A percentile compares a stretch with the other conserved stretches of the same genome.
phyloP scores from a whole-genome alignment of 2,797 vertebrate genomes.

The Ctenopoma kingsleyae region DNA sequence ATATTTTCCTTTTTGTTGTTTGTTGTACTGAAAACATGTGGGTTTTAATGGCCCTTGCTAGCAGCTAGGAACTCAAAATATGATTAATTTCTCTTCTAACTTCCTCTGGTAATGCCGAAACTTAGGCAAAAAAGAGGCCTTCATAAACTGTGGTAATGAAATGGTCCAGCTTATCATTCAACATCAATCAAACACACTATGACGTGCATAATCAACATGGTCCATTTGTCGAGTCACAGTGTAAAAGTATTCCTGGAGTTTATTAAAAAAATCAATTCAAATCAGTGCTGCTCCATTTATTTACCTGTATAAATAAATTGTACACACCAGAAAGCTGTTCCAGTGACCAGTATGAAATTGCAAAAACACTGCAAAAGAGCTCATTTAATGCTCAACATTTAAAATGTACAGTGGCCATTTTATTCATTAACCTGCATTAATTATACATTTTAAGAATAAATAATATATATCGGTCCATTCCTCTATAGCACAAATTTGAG shows the following conservation, averaged over 20 bases:
- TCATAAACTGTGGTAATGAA: constrained; percentile 3
- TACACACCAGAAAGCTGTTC: neutral
- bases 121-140: neutral
- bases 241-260: constrained; percentile 8
- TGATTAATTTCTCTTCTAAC: neutral
- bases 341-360: neutral
- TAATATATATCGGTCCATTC: constrained; percentile 56
- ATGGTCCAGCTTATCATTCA: constrained; percentile 18
- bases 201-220: constrained; percentile 5
- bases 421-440: constrained; percentile 76
- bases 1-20: constrained; percentile 2
- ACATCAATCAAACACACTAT: constrained; percentile 30
- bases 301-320: constrained; percentile 4
- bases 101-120: constrained; percentile 2
- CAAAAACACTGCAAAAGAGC: neutral
- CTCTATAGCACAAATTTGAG: constrained; percentile 53
- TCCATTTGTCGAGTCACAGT: constrained; percentile 28
- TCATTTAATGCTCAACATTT: constrained; percentile 27
- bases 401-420: constrained; percentile 43
- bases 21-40: neutral
- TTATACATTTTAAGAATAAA: constrained; percentile 70
- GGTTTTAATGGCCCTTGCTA: neutral
- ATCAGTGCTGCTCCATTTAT: constrained; percentile 51
- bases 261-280: constrained; percentile 36
- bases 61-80: neutral